These are phyloP conservation scores for Harpalus rufipes DNA, from an alignment of 2,888 invertebrate species.

Conservation along the genomic window DNA sequence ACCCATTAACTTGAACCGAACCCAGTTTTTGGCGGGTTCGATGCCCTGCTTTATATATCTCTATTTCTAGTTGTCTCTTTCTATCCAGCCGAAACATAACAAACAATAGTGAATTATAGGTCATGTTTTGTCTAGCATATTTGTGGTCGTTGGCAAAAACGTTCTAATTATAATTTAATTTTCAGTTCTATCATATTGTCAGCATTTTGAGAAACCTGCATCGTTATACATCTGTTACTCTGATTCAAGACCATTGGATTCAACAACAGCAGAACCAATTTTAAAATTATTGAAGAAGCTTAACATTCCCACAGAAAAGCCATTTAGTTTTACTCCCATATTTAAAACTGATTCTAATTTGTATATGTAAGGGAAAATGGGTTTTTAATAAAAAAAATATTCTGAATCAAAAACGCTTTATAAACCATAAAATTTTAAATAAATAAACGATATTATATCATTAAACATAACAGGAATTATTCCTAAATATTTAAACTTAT, in stretches of 20 bases:
- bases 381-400: constrained; percentile 3
- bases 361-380: constrained; percentile 69
- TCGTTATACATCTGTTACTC: constrained; percentile 73
- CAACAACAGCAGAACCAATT: constrained; percentile 73
- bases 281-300: constrained; percentile 70
- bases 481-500: constrained; percentile 33
- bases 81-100: too few species aligned
- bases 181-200: constrained; percentile 73
- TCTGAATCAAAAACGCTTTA: constrained; percentile 6
- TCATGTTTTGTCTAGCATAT: too few species aligned
- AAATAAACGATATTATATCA: constrained; percentile 2
- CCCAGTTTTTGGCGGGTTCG: too few species aligned
- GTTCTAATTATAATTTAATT: constrained; percentile 2
- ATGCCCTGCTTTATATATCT: too few species aligned
- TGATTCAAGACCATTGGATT: constrained; percentile 74
- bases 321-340: constrained; percentile 67
- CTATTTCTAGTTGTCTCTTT: too few species aligned
- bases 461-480: constrained; percentile 28
- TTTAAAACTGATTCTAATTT: constrained; percentile 70
- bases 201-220: constrained; percentile 71
- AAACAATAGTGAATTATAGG: too few species aligned
- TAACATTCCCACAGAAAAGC: constrained; percentile 66
- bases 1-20: too few species aligned
- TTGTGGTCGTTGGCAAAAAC: background rate
- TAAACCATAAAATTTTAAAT: constrained; percentile 27